Conservation (phyloP, 2,113 vertebrate genomes). For the Serilophus lunatus region DNA sequence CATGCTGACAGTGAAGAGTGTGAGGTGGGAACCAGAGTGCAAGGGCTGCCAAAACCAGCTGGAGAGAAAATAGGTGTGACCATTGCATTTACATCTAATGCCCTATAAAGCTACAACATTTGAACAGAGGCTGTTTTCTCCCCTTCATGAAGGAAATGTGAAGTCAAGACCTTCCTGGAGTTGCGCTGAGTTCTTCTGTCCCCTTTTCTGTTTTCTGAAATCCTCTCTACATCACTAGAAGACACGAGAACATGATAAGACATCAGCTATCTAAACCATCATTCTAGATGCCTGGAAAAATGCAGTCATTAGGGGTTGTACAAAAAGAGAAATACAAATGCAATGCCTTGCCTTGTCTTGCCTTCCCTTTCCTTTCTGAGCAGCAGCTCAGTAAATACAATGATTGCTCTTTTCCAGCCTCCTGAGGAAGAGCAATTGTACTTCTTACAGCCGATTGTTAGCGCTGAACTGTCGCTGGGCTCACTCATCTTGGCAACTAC, state of each 20-base stretch:
- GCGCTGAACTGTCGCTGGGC: conserved; percentile 13
- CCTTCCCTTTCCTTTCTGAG: accelerated
- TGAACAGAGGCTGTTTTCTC: neutral
- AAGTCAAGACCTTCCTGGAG: neutral
- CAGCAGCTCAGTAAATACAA: neutral
- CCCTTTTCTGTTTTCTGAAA: neutral
- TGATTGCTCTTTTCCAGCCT: neutral
- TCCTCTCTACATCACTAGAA: neutral
- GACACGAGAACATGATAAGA: neutral
- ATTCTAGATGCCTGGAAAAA: neutral
- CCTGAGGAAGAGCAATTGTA: neutral
- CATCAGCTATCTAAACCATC: neutral
- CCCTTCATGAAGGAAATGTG: neutral
- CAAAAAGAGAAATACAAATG: neutral
- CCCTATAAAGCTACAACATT: neutral
- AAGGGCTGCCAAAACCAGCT: neutral
- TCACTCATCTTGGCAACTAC: conserved; percentile 20
- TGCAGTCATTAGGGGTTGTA: neutral
- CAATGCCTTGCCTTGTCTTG: neutral
- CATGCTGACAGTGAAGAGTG: neutral
- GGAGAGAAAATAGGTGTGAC: neutral
- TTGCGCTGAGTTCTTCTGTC: neutral
- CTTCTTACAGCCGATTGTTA: conserved; percentile 10
- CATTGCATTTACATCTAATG: accelerated
- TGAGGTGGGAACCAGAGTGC: neutral